Percentiles rank a stretch among this genome's conserved stretches.
Conservation (phyloP, 2,797 vertebrate species). For the Dendrocincla fuliginosa region DNA sequence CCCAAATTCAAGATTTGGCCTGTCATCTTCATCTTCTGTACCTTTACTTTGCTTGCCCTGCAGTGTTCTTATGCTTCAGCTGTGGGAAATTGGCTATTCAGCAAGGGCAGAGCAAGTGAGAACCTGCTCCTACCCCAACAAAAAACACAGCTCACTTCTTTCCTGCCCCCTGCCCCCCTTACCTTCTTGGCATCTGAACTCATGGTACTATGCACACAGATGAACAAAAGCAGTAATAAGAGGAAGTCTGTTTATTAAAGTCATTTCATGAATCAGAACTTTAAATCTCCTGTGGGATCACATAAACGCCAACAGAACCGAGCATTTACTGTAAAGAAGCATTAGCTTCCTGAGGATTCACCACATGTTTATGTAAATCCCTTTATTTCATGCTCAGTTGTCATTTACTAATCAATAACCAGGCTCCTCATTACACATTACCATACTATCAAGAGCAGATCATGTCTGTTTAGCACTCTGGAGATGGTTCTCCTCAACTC, state of each 20-base stretch:
- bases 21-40: not conserved
- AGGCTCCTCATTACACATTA: not conserved
- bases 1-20: not conserved
- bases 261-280: not conserved
- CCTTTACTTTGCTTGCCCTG: not conserved
- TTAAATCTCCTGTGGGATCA: not conserved
- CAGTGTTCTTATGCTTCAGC: not conserved
- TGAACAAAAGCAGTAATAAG: not conserved
- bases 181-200: not conserved
- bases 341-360: not conserved
- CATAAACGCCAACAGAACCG: not conserved
- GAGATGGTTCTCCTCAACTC: not conserved
- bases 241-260: not conserved
- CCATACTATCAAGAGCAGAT: not conserved
- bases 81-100: not conserved
- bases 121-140: not conserved
- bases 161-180: rapidly evolving
- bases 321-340: not conserved
- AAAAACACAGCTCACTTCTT: not conserved
- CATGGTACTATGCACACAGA: not conserved
- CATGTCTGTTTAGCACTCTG: not conserved
- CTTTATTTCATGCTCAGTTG: not conserved
- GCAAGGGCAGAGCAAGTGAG: not conserved
- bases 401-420: not conserved
- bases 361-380: not conserved